These are phyloP conservation scores for Dynastes grantii DNA, from an alignment of 2,888 invertebrate genomes.

Conservation along the genomic window DNA sequence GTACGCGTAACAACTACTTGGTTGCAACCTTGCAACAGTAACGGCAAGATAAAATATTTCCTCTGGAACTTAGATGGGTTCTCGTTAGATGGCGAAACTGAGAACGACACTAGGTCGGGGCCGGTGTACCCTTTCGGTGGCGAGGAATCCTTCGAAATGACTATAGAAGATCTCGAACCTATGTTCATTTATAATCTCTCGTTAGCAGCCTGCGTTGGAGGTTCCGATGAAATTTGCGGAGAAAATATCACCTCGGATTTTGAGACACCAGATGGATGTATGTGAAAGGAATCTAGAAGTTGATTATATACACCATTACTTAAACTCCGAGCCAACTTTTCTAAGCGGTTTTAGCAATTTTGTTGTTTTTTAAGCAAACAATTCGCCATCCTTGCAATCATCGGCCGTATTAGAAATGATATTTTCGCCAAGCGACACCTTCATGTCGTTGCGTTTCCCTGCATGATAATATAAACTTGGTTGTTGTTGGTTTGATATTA, in stretches of 20 bases:
- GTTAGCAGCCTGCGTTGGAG: conserved; percentile 33
- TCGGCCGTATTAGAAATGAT: too few species aligned
- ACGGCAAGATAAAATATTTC: conserved; percentile 58
- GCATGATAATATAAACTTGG: too few species aligned
- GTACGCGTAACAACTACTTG: conserved; percentile 55
- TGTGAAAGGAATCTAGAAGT: not conserved
- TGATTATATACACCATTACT: too few species aligned
- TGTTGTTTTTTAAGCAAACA: too few species aligned
- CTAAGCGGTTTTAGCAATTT: too few species aligned
- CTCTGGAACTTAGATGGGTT: conserved; percentile 5
- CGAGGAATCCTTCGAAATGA: conserved; percentile 38
- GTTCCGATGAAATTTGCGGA: conserved; percentile 26
- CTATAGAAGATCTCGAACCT: conserved; percentile 44
- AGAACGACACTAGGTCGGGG: not conserved
- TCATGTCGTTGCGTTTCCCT: too few species aligned
- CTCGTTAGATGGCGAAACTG: conserved; percentile 33
- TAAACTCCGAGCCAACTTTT: too few species aligned
- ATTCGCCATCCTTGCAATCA: too few species aligned
- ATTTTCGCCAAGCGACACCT: too few species aligned
- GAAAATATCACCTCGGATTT: not conserved
- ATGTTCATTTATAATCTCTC: conserved; percentile 50
- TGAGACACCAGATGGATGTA: conserved; percentile 38
- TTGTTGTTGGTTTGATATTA: too few species aligned
- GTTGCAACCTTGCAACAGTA: conserved; percentile 59
- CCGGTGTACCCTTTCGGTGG: not conserved